Evolutionary conservation across 2,113 vertebrate species (phyloP).

Genomic region (Sinocyclocheilus anshuiensis): DNA sequence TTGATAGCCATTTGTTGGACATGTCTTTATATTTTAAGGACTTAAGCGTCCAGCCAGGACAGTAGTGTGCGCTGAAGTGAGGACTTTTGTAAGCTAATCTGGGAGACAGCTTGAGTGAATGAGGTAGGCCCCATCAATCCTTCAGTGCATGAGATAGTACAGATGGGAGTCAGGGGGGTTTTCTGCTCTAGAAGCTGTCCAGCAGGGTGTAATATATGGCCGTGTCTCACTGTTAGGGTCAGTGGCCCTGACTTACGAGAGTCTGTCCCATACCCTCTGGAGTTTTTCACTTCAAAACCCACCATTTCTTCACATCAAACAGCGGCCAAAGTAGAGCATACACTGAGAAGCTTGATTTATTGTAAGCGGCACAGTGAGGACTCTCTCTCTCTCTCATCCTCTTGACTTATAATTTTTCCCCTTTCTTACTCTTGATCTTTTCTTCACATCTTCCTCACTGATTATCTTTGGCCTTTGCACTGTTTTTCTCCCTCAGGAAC

Average conservation of each 20-base stretch:
- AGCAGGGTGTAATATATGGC: constrained; percentile 83
- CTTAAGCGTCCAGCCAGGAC: constrained; percentile 44
- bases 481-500: constrained; percentile 12
- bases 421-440: constrained; percentile 40
- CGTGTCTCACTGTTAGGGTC: constrained; percentile 90
- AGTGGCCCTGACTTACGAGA: constrained; percentile 85
- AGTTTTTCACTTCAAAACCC: constrained; percentile 98
- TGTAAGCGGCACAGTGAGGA: constrained; percentile 81
- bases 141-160: constrained; percentile 81
- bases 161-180: constrained; percentile 76
- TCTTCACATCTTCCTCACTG: constrained; percentile 39
- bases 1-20: constrained; percentile 29
- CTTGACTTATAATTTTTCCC: constrained; percentile 24
- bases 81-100: constrained; percentile 66
- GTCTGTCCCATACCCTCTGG: constrained; percentile 94
- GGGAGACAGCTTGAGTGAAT: constrained; percentile 74
- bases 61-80: constrained; percentile 58
- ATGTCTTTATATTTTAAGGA: constrained; percentile 38
- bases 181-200: constrained; percentile 81
- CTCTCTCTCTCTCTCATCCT: constrained; percentile 52
- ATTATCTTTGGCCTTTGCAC: constrained; percentile 35
- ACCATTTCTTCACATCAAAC: constrained; percentile 94
- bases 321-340: constrained; percentile 84
- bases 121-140: constrained; percentile 77
- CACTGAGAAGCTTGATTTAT: constrained; percentile 89